These are phyloP conservation scores for Bradypus variegatus DNA, from an alignment of 2,797 vertebrate species.

Conservation along the genomic window DNA sequence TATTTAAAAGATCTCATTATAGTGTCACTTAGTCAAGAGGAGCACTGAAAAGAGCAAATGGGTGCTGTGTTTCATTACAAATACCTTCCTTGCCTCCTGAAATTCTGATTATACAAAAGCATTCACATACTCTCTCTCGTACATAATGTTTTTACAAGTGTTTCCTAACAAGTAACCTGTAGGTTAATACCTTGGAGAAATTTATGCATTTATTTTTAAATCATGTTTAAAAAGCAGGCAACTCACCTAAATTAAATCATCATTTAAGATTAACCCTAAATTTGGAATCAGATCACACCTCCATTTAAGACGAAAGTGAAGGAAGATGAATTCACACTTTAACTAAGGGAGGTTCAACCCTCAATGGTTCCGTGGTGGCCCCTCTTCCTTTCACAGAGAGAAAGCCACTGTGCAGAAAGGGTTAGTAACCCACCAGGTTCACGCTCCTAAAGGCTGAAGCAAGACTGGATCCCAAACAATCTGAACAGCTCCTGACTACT, in stretches of 20 bases:
- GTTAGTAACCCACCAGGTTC: not conserved
- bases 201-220: slow-evolving; percentile 6
- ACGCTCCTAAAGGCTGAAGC: not conserved
- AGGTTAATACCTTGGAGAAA: slow-evolving; percentile 7
- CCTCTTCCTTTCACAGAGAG: not conserved
- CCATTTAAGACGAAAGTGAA: too few relatives aligned
- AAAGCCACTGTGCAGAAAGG: not conserved
- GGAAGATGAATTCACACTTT: too few relatives aligned
- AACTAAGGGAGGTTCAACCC: too few relatives aligned
- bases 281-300: too few relatives aligned
- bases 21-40: not conserved
- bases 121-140: not conserved
- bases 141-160: not conserved
- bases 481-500: not conserved
- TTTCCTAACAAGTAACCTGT: not conserved
- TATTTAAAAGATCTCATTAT: slow-evolving; percentile 18
- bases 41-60: not conserved
- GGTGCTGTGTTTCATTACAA: slow-evolving; percentile 18
- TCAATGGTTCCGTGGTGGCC: not conserved
- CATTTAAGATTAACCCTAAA: not conserved
- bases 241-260: not conserved
- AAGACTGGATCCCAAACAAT: not conserved
- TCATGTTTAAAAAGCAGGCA: not conserved
- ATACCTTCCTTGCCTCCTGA: not conserved
- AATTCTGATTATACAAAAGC: not conserved